Conservation (phyloP, 1,140 invertebrate species). For the Hesperophylax magnus region DNA sequence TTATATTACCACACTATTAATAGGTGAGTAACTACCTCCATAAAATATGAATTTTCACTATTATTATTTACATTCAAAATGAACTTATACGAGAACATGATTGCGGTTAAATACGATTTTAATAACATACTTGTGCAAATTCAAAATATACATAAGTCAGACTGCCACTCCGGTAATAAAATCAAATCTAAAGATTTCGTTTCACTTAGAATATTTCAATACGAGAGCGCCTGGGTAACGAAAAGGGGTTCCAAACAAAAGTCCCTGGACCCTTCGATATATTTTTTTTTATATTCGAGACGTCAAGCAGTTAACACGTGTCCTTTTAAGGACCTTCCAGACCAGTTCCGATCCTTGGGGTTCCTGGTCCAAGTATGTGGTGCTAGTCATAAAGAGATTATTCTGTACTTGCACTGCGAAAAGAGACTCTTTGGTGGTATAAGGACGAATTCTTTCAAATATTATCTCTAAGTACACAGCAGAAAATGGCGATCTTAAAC, state of each 20-base stretch:
- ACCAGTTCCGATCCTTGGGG: constrained; percentile 7
- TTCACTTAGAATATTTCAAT: constrained; percentile 11
- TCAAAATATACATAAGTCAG: constrained; percentile 25
- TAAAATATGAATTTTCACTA: too few species aligned
- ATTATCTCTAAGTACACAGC: too few species aligned
- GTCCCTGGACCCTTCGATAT: not conserved
- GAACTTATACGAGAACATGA: not conserved
- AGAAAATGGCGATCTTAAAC: too few species aligned
- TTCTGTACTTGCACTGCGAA: not conserved
- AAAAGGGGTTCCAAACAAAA: constrained; percentile 24
- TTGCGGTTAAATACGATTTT: constrained; percentile 27
- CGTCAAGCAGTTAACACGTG: constrained; percentile 56
- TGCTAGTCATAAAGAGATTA: not conserved
- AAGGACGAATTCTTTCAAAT: too few species aligned
- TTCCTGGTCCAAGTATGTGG: not conserved
- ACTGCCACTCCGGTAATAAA: too few species aligned
- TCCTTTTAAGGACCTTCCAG: constrained; percentile 46
- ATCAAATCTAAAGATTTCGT: not conserved
- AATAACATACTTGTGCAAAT: constrained; percentile 1
- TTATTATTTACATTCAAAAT: not conserved
- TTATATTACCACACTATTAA: too few species aligned
- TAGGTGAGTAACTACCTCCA: too few species aligned
- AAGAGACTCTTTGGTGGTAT: constrained; percentile 3
- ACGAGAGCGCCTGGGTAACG: not conserved
- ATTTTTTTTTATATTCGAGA: constrained; percentile 43